Percentiles rank a stretch among this genome's conserved stretches.
These are phyloP conservation scores for Plutella xylostella DNA, from an alignment of 2,888 invertebrate species.

Conservation along the genomic window DNA sequence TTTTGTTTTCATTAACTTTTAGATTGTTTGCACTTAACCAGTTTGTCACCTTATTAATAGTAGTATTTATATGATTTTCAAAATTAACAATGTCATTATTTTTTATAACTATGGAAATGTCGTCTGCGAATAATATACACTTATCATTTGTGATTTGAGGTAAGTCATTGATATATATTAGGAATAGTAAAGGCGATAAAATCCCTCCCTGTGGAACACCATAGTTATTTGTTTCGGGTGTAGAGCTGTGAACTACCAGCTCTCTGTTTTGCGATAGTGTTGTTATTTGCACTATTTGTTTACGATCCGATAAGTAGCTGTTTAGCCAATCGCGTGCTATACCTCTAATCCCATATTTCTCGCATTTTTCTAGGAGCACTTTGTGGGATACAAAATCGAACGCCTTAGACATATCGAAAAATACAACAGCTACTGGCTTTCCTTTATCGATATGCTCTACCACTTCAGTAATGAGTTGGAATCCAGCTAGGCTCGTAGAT, in stretches of 20 bases:
- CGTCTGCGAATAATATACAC: too few relatives aligned
- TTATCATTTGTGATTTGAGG: too few relatives aligned
- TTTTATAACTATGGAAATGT: too few relatives aligned
- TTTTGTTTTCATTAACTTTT: too few relatives aligned
- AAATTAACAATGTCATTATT: too few relatives aligned
- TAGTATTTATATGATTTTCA: too few relatives aligned
- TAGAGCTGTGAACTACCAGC: constrained; percentile 10
- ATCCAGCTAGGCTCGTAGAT: not conserved
- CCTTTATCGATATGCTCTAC: not conserved
- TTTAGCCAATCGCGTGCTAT: not conserved
- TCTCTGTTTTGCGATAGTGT: not conserved
- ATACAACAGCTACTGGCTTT: not conserved
- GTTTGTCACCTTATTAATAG: too few relatives aligned
- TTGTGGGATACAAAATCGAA: not conserved
- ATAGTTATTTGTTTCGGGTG: not conserved
- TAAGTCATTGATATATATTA: too few relatives aligned
- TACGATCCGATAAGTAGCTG: not conserved
- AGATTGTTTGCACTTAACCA: too few relatives aligned
- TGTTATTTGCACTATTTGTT: not conserved
- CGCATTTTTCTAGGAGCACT: not conserved
- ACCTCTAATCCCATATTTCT: not conserved
- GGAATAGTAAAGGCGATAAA: not conserved
- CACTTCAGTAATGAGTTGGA: not conserved
- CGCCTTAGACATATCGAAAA: constrained; percentile 1
- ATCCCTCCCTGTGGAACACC: not conserved